A percentile compares a stretch with the other conserved stretches of the same genome.
These are phyloP conservation scores for Ophiothrix spiculata DNA, from an alignment of 35 echinoderm and acorn worm genomes.

Conservation along the genomic window DNA sequence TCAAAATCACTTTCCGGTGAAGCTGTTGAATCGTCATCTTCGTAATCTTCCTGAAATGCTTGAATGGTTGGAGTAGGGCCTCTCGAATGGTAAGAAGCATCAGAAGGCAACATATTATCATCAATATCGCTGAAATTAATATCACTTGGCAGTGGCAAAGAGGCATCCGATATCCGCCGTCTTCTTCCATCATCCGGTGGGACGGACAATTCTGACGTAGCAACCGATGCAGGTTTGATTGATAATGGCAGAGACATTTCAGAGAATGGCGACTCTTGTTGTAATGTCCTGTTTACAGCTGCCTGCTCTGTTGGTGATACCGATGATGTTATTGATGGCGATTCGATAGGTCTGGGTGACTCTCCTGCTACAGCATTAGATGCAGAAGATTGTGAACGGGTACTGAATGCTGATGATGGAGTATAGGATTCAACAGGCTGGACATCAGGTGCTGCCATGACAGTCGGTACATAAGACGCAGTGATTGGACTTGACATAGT, in stretches of 20 bases:
- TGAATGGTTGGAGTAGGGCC: conserved; percentile 63
- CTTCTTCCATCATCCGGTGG: background rate
- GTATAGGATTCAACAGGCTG: background rate
- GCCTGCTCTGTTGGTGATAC: background rate
- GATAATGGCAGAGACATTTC: background rate
- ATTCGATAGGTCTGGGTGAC: too few species aligned
- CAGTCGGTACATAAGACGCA: background rate
- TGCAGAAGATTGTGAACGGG: background rate
- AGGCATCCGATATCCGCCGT: background rate
- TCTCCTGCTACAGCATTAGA: too few species aligned
- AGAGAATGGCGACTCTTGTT: background rate
- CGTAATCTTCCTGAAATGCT: conserved; percentile 57
- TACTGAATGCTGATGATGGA: background rate
- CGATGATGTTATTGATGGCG: background rate
- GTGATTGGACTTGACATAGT: background rate
- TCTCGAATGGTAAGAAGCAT: conserved; percentile 1
- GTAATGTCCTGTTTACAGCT: background rate
- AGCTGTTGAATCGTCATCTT: conserved; percentile 4
- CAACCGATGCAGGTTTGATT: background rate
- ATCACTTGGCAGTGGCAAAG: background rate
- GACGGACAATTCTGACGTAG: background rate
- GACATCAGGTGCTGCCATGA: background rate
- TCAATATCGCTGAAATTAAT: conserved; percentile 14
- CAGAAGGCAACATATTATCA: conserved; percentile 27
- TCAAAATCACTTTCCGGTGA: conserved; percentile 25